Conservation (phyloP, 2,888 invertebrate genomes). For the Tachina grossa region DNA sequence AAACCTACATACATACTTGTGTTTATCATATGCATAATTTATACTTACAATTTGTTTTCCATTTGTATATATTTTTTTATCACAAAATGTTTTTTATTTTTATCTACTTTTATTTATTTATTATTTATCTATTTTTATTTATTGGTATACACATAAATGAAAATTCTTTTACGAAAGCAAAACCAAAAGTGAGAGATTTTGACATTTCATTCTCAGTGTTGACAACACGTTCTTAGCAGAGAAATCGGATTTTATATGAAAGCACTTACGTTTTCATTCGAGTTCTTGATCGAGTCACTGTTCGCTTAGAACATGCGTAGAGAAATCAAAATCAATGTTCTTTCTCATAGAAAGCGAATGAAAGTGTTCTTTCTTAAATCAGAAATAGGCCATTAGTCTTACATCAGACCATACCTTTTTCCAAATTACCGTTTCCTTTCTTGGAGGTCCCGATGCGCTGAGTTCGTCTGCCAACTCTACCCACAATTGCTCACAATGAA, state of each 20-base stretch:
- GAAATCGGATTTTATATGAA: constrained; percentile 11
- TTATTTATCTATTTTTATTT: background rate
- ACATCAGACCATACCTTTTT: no score
- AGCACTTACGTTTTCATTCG: constrained; percentile 17
- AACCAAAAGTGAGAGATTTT: constrained; percentile 23
- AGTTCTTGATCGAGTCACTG: constrained; percentile 1
- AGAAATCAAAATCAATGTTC: constrained; percentile 3
- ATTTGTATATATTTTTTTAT: constrained; percentile 1
- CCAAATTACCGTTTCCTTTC: no score
- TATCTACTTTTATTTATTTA: background rate
- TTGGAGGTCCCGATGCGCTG: no score
- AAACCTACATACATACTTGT: background rate
- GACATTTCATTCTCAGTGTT: constrained; percentile 27
- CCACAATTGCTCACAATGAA: no score
- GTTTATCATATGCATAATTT: background rate
- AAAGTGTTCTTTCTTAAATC: constrained; percentile 9
- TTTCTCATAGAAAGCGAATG: constrained; percentile 26
- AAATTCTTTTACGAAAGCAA: background rate
- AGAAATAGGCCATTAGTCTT: background rate
- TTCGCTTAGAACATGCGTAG: constrained; percentile 1
- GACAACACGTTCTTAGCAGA: constrained; percentile 4
- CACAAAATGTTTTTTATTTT: constrained; percentile 7
- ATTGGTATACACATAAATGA: background rate
- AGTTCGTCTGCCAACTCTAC: no score
- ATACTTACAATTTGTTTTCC: constrained; percentile 3